These are phyloP conservation scores for Lomographa bimaculata DNA, from an alignment of 2,888 invertebrate genomes.

Conservation along the genomic window DNA sequence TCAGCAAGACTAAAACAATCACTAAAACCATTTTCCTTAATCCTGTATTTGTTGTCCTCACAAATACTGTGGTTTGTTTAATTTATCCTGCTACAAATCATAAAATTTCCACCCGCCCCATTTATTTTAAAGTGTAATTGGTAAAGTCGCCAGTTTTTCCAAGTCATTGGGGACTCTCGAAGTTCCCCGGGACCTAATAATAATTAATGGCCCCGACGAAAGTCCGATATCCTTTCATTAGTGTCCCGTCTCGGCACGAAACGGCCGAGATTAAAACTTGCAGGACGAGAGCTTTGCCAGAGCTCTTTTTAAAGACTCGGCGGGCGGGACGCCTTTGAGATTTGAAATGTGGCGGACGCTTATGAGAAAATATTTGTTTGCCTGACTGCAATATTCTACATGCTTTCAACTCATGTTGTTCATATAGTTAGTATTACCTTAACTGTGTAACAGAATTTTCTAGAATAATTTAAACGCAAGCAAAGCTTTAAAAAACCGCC, in stretches of 20 bases:
- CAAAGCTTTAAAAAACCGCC: too few species aligned
- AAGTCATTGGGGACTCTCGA: conserved; percentile 69
- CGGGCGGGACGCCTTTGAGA: conserved; percentile 58
- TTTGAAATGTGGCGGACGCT: conserved; percentile 49
- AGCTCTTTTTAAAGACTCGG: conserved; percentile 57
- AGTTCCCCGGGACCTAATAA: conserved; percentile 74
- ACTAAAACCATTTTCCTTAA: conserved; percentile 5
- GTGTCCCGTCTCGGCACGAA: conserved; percentile 60
- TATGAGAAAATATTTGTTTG: conserved; percentile 50
- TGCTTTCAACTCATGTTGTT: conserved; percentile 2
- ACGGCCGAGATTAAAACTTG: conserved; percentile 79
- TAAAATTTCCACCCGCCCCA: conserved; percentile 48
- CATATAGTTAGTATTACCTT: conserved; percentile 6
- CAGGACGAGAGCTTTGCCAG: conserved; percentile 55
- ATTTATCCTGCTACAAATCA: conserved; percentile 37
- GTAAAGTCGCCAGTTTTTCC: conserved; percentile 71
- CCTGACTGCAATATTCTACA: conserved; percentile 22
- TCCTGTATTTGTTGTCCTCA: conserved; percentile 6
- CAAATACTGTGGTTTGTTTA: conserved; percentile 11
- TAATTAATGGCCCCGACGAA: conserved; percentile 78
- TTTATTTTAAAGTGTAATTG: conserved; percentile 64
- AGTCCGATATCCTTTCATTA: conserved; percentile 83
- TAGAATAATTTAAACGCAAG: too few species aligned
- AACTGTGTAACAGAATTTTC: too few species aligned
- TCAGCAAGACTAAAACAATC: conserved; percentile 5